phyloP scores from a whole-genome alignment of 2,113 vertebrate genomes.

The Cromileptes altivelis region DNA sequence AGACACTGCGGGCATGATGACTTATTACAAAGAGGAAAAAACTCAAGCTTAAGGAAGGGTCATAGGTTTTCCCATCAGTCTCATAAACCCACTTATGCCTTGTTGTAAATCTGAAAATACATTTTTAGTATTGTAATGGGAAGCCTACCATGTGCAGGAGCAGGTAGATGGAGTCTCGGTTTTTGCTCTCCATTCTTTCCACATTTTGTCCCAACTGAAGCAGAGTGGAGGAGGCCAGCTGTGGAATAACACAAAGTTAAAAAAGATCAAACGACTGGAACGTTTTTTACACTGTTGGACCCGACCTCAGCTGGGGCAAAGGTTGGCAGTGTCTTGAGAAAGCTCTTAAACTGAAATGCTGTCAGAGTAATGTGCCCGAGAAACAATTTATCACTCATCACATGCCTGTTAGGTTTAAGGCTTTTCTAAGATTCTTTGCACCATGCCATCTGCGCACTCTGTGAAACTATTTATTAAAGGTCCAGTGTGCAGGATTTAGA shows the following conservation, averaged over 20 bases:
- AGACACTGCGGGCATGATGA: slow-evolving; percentile 8
- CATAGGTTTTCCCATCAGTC: slow-evolving; percentile 4
- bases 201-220: slow-evolving; percentile 92
- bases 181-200: slow-evolving; percentile 87
- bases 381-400: not conserved
- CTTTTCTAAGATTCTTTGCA: not conserved
- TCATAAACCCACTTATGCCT: not conserved
- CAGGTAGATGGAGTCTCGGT: slow-evolving; percentile 92
- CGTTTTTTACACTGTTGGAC: slow-evolving; percentile 33
- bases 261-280: slow-evolving; percentile 48
- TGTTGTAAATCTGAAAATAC: slow-evolving; percentile 6
- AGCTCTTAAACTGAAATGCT: slow-evolving; percentile 30
- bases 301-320: slow-evolving; percentile 22
- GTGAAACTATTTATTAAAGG: not conserved
- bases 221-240: slow-evolving; percentile 92
- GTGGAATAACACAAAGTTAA: slow-evolving; percentile 30
- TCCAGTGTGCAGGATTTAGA: too few species aligned
- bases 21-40: slow-evolving; percentile 24
- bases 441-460: not conserved
- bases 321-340: slow-evolving; percentile 55
- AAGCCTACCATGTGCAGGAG: slow-evolving; percentile 90
- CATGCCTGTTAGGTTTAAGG: not conserved
- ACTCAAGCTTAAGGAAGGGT: slow-evolving; percentile 12
- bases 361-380: not conserved
- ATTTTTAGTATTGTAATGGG: not conserved